Evolutionary conservation across 1,140 invertebrate genomes (phyloP), one percentile per base, ranked within the genome.

Genomic region (Drosophila equinoxialis): DNA sequence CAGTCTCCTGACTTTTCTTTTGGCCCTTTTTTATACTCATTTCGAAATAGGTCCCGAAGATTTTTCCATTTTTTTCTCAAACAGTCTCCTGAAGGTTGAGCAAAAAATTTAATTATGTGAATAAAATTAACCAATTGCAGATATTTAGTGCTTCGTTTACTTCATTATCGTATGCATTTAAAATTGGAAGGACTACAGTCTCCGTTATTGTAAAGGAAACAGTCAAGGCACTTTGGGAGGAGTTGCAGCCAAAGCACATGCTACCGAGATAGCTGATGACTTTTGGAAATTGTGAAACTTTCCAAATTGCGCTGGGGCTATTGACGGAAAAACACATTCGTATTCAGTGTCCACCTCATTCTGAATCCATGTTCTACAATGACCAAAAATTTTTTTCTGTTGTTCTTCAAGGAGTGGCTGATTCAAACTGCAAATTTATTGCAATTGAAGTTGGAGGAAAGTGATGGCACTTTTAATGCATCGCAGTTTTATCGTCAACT

Each of bases 401-500:
- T 14, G 45, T 48, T 48, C 45, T 48, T 48, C 45, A 48, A 48
- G 45, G 14, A 48, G 45, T 93, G 1, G 92, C 90, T 58, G 93
- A 93, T 83, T 92, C 92, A 13, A 72, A 93, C 55, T 93, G 91
- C 57, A 89, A 79, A 71, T 93, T 94, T 81, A 79, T 90, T n/a
- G 81, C 86, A 55, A 79, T 93, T 30, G 92, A 93, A 71, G 81
- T 93, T 41, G 92, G 93, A 62, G 81, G 81, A 7, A 58, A 91
- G 81, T 76, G 93, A 93, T 90, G 91, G 90, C 57, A 89, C 92
- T 61, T 93, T 92, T 68, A 73, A 77, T 65, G 61, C 76, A 8
- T 66, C 60, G 60, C 77, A 48, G 64, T 71, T 72, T 58, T 77
- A 95, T 95, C 74, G 87, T 84, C 48, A 75, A 91, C 14, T 93